These are phyloP conservation scores for Athetis lepigone DNA, from an alignment of 2,888 invertebrate species.

Conservation along the genomic window DNA sequence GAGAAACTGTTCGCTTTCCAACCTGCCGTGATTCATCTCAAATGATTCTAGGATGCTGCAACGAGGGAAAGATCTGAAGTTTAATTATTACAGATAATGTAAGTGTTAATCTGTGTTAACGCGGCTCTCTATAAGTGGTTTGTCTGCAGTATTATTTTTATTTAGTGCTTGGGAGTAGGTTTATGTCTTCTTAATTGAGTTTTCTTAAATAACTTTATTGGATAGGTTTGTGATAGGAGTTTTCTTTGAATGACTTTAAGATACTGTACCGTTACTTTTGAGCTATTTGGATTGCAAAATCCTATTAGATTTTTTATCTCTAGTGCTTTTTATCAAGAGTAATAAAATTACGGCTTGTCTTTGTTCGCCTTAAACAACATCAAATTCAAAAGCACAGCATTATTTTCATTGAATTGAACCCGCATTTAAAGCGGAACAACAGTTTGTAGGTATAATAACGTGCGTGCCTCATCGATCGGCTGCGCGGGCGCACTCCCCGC, in stretches of 20 bases:
- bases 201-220: too few relatives aligned
- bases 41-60: conserved; percentile 15
- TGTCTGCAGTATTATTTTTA: not conserved
- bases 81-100: not conserved
- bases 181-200: too few relatives aligned
- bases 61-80: conserved; percentile 19
- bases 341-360: not conserved
- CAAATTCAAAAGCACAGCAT: conserved; percentile 12
- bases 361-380: not conserved
- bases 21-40: conserved; percentile 11
- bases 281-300: too few relatives aligned
- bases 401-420: conserved; percentile 19
- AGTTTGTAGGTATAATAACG: conserved; percentile 31
- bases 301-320: not conserved
- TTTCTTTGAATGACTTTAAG: too few relatives aligned
- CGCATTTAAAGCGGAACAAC: conserved; percentile 14
- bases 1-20: conserved; percentile 50
- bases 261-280: too few relatives aligned
- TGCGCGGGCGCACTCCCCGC: conserved; percentile 45
- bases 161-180: not conserved
- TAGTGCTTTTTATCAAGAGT: not conserved
- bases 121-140: not conserved
- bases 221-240: too few relatives aligned
- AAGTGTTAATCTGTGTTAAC: not conserved
- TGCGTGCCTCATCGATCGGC: conserved; percentile 50